phyloP scores from a whole-genome alignment of 2,797 vertebrate genomes.

The Ptychobarbus kaznakovi region DNA sequence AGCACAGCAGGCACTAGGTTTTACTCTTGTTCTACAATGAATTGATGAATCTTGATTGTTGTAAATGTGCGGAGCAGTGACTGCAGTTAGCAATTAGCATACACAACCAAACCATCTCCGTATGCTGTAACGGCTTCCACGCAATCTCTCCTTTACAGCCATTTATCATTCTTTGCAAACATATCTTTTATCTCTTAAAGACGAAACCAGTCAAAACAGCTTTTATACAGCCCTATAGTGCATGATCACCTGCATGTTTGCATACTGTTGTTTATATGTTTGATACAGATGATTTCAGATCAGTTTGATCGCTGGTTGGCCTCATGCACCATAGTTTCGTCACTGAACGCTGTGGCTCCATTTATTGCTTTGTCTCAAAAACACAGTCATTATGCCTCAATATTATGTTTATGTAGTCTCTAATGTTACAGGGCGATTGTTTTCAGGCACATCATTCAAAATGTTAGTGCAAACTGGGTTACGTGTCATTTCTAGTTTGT shows the following conservation, averaged over 20 bases:
- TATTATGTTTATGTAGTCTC: neutral
- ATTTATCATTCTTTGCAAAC: constrained; percentile 1
- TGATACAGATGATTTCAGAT: neutral
- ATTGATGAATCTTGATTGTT: neutral
- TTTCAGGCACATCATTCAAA: constrained; percentile 21
- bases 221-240: neutral
- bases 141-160: neutral
- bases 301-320: neutral
- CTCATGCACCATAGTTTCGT: neutral
- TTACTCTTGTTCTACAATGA: neutral
- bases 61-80: neutral
- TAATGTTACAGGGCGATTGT: constrained; percentile 5
- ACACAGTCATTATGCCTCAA: neutral
- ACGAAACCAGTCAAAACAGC: neutral
- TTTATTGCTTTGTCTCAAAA: constrained; percentile 21
- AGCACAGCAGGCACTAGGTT: neutral
- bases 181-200: neutral
- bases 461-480: neutral
- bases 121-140: neutral
- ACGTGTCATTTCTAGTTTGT: constrained; percentile 31
- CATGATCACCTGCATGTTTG: neutral
- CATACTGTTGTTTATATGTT: neutral
- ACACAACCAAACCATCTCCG: neutral
- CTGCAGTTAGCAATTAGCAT: neutral
- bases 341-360: neutral